Conservation (phyloP, 2,797 vertebrate genomes). For the Clarias fuscus region DNA sequence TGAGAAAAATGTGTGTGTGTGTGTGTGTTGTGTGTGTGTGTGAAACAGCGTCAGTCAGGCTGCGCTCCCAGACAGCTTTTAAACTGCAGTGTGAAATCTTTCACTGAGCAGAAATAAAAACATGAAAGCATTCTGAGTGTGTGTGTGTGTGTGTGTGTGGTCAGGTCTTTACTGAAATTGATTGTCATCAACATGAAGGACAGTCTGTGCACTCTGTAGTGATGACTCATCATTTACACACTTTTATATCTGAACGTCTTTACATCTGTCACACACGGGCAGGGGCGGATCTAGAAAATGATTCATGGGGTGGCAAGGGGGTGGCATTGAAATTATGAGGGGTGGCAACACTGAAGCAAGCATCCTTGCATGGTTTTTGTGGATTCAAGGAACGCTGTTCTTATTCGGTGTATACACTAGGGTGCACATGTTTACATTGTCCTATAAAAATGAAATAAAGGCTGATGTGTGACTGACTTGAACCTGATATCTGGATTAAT, state of each 20-base stretch:
- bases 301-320: no score
- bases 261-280: background rate
- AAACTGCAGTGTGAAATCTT: conserved; percentile 1
- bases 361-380: no score
- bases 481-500: no score
- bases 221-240: conserved; percentile 27
- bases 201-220: background rate
- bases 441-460: no score
- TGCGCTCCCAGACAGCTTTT: background rate
- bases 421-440: no score
- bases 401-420: no score
- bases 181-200: conserved; percentile 4
- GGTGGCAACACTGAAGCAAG: no score
- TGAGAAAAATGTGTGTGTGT: background rate
- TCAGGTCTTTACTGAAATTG: conserved; percentile 6
- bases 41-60: background rate
- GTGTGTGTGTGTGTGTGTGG: conserved; percentile 9
- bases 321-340: no score
- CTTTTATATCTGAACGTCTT: conserved; percentile 9
- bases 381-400: no score
- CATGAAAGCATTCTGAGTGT: background rate
- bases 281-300: no score
- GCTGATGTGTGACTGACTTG: no score
- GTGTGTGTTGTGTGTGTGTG: background rate
- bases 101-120: background rate